A percentile compares a stretch with the other conserved stretches of the same genome.
These are phyloP conservation scores for Catostylus mosaicus DNA, from an alignment of 30 jellyfish, hydroid and myxozoan genomes.

Conservation along the genomic window DNA sequence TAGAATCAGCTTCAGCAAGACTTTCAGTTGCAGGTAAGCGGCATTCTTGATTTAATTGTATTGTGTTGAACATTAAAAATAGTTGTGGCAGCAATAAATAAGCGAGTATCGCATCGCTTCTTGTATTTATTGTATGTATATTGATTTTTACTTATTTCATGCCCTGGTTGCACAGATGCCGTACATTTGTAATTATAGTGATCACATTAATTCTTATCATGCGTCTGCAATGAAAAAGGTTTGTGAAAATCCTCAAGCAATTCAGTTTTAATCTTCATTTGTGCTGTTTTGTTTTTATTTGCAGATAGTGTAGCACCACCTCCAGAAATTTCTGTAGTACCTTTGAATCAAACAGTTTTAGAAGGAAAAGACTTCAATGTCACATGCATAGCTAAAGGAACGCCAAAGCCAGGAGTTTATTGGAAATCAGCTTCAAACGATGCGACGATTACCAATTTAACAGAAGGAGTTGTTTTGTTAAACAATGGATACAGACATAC, in stretches of 20 bases:
- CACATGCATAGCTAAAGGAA: conserved; percentile 76
- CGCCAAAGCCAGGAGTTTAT: conserved; percentile 62
- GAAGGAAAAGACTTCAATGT: conserved; percentile 62
- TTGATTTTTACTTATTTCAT: too few relatives aligned
- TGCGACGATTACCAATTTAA: conserved; percentile 42
- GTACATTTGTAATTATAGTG: too few relatives aligned
- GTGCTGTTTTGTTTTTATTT: background rate
- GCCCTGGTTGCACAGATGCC: too few relatives aligned
- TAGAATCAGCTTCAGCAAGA: conserved; percentile 72
- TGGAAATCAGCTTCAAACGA: conserved; percentile 76
- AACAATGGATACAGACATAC: conserved; percentile 43
- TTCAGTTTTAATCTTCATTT: background rate
- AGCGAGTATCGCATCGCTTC: too few relatives aligned
- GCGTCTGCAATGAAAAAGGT: too few relatives aligned
- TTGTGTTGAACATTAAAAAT: too few relatives aligned
- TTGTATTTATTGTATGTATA: too few relatives aligned
- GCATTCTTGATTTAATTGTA: too few relatives aligned
- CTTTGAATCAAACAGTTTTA: conserved; percentile 60
- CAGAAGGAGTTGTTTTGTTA: conserved; percentile 60
- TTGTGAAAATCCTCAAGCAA: too few relatives aligned
- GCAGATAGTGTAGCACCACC: conserved; percentile 61
- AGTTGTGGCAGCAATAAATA: too few relatives aligned
- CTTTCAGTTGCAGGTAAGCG: conserved; percentile 74
- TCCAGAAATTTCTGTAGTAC: conserved; percentile 58
- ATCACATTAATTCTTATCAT: too few relatives aligned